Evolutionary conservation across 1,140 invertebrate species (phyloP).

Genomic region (Hyposmocoma kahamanoa): DNA sequence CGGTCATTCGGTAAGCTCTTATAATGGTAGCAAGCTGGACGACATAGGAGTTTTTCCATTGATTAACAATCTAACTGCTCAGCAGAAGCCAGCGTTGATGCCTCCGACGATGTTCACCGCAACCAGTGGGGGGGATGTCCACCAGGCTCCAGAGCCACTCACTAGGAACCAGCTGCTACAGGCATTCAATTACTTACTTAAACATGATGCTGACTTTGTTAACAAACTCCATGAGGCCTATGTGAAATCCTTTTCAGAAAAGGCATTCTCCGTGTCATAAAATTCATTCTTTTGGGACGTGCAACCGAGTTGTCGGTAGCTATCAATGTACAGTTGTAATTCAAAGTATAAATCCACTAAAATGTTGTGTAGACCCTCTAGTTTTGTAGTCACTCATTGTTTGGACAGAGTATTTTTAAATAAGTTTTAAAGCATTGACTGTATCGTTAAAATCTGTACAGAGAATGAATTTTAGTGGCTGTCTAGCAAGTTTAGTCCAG

Average conservation of each 20-base stretch:
- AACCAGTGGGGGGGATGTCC: constrained; percentile 37
- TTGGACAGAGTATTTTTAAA: constrained; percentile 60
- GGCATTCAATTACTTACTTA: constrained; percentile 89
- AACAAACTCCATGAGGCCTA: constrained; percentile 92
- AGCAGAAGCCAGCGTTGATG: constrained; percentile 82
- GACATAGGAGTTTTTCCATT: constrained; percentile 60
- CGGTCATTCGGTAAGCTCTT: constrained; percentile 46
- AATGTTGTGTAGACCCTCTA: constrained; percentile 54
- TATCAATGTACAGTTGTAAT: constrained; percentile 59
- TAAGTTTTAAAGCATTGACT: constrained; percentile 67
- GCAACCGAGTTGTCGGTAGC: constrained; percentile 29
- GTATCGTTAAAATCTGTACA: constrained; percentile 50
- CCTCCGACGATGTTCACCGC: constrained; percentile 87
- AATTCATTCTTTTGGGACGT: constrained; percentile 31
- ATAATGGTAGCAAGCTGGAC: constrained; percentile 60
- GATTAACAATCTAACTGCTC: constrained; percentile 67
- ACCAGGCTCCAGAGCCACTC: constrained; percentile 78
- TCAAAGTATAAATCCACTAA: constrained; percentile 57
- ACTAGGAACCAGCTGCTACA: constrained; percentile 91
- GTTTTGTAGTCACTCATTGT: constrained; percentile 57
- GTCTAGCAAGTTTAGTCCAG: constrained; percentile 23
- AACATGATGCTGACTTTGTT: constrained; percentile 90
- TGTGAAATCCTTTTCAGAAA: constrained; percentile 87
- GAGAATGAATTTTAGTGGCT: constrained; percentile 58
- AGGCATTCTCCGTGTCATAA: constrained; percentile 75